These are phyloP conservation scores for Lumbricus terrestris DNA, from an alignment of 2,888 invertebrate genomes.

Conservation along the genomic window DNA sequence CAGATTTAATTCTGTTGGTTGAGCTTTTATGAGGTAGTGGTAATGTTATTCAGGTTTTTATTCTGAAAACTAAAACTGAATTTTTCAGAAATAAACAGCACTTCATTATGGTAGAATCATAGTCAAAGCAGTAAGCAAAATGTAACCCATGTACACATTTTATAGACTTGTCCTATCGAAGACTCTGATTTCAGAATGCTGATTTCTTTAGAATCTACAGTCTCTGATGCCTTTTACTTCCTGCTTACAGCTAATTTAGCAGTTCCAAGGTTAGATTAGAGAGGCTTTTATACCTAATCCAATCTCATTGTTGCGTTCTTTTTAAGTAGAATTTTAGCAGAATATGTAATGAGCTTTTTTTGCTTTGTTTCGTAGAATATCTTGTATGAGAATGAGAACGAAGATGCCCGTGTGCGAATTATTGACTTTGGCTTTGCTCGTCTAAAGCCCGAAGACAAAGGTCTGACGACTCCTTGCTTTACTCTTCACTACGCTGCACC, in stretches of 20 bases:
- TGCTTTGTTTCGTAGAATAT: slow-evolving; percentile 64
- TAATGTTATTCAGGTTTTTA: no score
- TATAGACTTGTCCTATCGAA: background rate
- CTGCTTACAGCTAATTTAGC: background rate
- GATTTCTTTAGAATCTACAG: background rate
- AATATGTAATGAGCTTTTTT: background rate
- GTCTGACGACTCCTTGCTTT: slow-evolving; percentile 78
- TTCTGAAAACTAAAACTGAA: background rate
- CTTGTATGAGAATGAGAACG: slow-evolving; percentile 67
- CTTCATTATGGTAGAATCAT: background rate
- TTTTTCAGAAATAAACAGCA: background rate
- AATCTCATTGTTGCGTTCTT: slow-evolving; percentile 27
- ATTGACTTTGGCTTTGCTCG: slow-evolving; percentile 96
- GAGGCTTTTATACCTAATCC: background rate
- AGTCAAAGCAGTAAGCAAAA: background rate
- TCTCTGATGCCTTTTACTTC: background rate
- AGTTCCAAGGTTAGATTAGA: background rate
- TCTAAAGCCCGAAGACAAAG: slow-evolving; percentile 63
- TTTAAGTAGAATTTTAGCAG: background rate
- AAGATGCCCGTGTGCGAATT: slow-evolving; percentile 74
- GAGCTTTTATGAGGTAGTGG: no score
- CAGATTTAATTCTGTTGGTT: background rate
- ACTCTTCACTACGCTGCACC: slow-evolving; percentile 93
- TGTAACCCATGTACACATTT: background rate
- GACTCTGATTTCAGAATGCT: background rate